These are phyloP conservation scores for Cotesia vestalis DNA, from an alignment of 1,140 invertebrate genomes.

Conservation along the genomic window DNA sequence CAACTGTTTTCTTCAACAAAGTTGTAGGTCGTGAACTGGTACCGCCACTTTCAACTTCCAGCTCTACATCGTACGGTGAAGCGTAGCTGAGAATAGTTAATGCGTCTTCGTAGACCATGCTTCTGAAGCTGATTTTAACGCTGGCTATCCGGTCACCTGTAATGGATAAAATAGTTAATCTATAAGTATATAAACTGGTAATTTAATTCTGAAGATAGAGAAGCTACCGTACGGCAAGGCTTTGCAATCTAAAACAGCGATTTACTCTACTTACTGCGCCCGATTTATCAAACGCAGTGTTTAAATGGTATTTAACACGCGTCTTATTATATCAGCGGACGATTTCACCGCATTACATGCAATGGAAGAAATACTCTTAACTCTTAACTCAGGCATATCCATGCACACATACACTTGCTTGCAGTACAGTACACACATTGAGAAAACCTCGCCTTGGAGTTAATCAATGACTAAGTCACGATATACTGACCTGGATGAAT, in stretches of 20 bases:
- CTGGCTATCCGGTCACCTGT: constrained; percentile 87
- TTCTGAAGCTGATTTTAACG: constrained; percentile 85
- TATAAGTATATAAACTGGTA: not conserved
- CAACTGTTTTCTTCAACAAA: constrained; percentile 63
- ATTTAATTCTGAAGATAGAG: too few species aligned
- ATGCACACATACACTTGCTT: too few species aligned
- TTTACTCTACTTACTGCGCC: constrained; percentile 36
- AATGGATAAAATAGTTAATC: constrained; percentile 35
- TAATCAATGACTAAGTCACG: constrained; percentile 31
- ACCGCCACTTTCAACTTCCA: constrained; percentile 73
- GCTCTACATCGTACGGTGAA: constrained; percentile 86
- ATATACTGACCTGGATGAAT: constrained; percentile 78
- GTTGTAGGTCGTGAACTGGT: constrained; percentile 67
- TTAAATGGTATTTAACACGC: constrained; percentile 25
- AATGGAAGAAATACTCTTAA: not conserved
- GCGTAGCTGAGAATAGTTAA: constrained; percentile 88
- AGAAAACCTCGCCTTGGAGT: constrained; percentile 21
- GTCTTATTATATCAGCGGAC: constrained; percentile 12
- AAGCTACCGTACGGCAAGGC: not conserved
- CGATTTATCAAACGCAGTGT: constrained; percentile 36
- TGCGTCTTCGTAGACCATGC: constrained; percentile 91
- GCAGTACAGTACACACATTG: not conserved
- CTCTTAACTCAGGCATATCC: too few species aligned
- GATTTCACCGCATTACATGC: constrained; percentile 16
- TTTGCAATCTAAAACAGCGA: constrained; percentile 14